Evolutionary conservation across 1,140 invertebrate genomes (phyloP).

Genomic region (Drosophila lini): DNA sequence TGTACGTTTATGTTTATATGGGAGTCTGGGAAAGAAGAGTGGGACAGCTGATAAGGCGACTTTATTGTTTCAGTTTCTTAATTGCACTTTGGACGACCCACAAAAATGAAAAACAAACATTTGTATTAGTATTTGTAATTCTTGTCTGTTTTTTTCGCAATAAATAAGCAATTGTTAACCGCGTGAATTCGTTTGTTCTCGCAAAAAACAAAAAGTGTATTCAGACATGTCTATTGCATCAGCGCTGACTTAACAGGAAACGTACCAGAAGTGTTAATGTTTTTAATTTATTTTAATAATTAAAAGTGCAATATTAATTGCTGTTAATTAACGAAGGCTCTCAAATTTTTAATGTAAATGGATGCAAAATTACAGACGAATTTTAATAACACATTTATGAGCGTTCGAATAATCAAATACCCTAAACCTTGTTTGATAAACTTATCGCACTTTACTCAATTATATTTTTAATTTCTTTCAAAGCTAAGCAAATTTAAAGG

Average conservation of each 20-base stretch:
- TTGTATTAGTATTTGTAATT: slow-evolving; percentile 5
- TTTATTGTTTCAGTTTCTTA: slow-evolving; percentile 33
- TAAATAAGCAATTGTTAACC: slow-evolving; percentile 27
- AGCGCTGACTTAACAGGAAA: slow-evolving; percentile 12
- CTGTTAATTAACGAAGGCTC: background rate
- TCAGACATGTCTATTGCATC: slow-evolving; percentile 23
- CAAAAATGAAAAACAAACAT: slow-evolving; percentile 3
- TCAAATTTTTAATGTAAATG: background rate
- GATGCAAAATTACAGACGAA: background rate
- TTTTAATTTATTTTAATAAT: background rate
- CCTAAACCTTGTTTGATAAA: background rate
- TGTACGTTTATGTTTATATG: slow-evolving; percentile 29
- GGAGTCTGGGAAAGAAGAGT: slow-evolving; percentile 40
- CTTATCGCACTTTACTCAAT: background rate
- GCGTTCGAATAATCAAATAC: background rate
- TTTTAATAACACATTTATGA: background rate
- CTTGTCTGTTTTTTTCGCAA: slow-evolving; percentile 20
- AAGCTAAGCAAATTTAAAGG: background rate
- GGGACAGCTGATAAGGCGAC: slow-evolving; percentile 33
- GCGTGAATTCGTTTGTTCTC: slow-evolving; percentile 4
- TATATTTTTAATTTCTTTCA: background rate
- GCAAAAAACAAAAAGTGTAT: background rate
- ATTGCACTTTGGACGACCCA: slow-evolving; percentile 50
- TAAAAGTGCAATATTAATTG: slow-evolving; percentile 1
- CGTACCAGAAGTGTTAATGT: slow-evolving; percentile 1